Conservation (phyloP, 2,888 invertebrate genomes). For the Cyaniris semiargus region DNA sequence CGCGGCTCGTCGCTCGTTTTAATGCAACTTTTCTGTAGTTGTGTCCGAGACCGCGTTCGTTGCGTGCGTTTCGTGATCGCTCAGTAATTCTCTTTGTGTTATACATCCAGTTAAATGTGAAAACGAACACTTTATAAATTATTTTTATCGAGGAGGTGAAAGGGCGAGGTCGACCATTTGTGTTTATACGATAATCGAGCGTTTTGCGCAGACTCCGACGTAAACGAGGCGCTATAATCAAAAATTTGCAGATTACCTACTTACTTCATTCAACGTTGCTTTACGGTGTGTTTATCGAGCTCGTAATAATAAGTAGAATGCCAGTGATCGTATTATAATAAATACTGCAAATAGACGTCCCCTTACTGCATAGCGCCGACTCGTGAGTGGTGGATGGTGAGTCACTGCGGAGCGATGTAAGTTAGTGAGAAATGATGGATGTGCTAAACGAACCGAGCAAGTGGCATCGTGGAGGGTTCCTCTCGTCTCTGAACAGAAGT, state of each 20-base stretch:
- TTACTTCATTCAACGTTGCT: slow-evolving; percentile 48
- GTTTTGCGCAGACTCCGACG: slow-evolving; percentile 59
- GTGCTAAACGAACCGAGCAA: slow-evolving; percentile 66
- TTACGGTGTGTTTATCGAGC: slow-evolving; percentile 32
- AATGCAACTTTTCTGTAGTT: slow-evolving; percentile 57
- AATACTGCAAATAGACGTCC: slow-evolving; percentile 45
- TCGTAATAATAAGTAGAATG: slow-evolving; percentile 39
- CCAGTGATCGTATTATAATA: slow-evolving; percentile 45
- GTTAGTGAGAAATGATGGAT: slow-evolving; percentile 69
- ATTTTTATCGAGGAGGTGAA: slow-evolving; percentile 50
- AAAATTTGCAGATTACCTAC: slow-evolving; percentile 47
- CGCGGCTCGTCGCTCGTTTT: slow-evolving; percentile 44
- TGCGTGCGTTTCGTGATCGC: slow-evolving; percentile 50
- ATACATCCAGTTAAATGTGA: slow-evolving; percentile 50
- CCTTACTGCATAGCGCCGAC: slow-evolving; percentile 38
- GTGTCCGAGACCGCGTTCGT: slow-evolving; percentile 58
- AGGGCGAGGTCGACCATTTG: slow-evolving; percentile 58
- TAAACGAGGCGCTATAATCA: slow-evolving; percentile 45
- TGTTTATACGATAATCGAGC: slow-evolving; percentile 46
- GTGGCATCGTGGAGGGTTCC: slow-evolving; percentile 73
- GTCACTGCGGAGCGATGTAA: slow-evolving; percentile 69
- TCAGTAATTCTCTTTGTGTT: slow-evolving; percentile 56
- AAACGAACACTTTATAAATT: slow-evolving; percentile 47
- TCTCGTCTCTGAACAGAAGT: slow-evolving; percentile 72
- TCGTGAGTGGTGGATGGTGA: slow-evolving; percentile 54